Conservation (phyloP, 2,797 vertebrate genomes). For the Xerus rutilus region DNA sequence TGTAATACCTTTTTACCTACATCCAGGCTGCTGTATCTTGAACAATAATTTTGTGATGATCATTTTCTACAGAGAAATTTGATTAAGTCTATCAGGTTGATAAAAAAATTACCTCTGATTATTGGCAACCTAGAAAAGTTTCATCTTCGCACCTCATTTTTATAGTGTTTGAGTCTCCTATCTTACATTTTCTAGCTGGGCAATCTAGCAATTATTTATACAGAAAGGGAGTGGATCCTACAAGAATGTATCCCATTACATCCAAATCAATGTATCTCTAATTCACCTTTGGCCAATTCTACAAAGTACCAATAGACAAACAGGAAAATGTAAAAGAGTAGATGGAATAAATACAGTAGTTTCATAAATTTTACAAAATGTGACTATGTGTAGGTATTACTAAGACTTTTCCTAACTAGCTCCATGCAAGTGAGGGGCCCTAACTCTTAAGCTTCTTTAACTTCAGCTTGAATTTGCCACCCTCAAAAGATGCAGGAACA, state of each 20-base stretch:
- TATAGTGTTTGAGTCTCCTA: not conserved
- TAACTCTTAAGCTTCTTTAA: not conserved
- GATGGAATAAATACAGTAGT: not conserved
- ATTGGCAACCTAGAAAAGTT: not conserved
- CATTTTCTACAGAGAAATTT: not conserved
- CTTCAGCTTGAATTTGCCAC: not conserved
- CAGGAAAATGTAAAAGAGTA: not conserved
- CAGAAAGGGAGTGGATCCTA: not conserved
- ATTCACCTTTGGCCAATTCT: not conserved
- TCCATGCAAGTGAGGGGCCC: not conserved
- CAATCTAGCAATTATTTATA: not conserved
- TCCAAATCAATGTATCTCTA: not conserved
- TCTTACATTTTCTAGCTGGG: not conserved
- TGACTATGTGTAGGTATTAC: not conserved
- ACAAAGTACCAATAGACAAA: not conserved
- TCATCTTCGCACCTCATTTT: not conserved
- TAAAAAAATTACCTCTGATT: not conserved
- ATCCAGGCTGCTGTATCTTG: not conserved
- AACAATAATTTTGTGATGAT: not conserved
- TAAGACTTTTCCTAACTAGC: not conserved
- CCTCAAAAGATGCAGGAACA: constrained; percentile 3
- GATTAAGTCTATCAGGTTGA: not conserved
- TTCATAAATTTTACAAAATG: constrained; percentile 10
- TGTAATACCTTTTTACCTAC: not conserved
- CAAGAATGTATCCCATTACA: not conserved